These are phyloP conservation scores for Stichodactyla mertensii DNA, from an alignment of 64 coral and sea anemone genomes.

Conservation along the genomic window DNA sequence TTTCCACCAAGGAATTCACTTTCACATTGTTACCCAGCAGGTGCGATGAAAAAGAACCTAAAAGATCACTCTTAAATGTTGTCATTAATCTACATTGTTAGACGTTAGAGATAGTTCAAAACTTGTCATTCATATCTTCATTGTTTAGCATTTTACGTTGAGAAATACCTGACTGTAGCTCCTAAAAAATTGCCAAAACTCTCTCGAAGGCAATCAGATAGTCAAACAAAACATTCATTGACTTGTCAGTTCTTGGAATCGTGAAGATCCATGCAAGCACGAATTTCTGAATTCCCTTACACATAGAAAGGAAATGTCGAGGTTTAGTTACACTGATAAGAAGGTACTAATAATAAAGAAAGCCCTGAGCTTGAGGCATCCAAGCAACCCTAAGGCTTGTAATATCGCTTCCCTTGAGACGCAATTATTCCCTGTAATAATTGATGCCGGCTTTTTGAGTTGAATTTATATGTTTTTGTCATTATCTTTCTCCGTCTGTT, in stretches of 20 bases:
- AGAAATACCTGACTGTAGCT: neutral
- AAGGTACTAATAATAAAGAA: neutral
- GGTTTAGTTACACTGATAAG: neutral
- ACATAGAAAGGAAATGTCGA: neutral
- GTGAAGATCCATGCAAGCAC: neutral
- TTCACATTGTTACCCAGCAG: neutral
- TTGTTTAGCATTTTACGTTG: neutral
- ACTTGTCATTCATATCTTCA: neutral
- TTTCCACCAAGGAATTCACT: neutral
- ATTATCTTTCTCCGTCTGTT: neutral
- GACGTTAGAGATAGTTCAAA: neutral
- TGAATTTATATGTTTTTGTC: constrained; percentile 14
- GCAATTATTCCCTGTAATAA: constrained; percentile 1
- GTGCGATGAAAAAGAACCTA: neutral
- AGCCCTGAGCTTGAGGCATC: neutral
- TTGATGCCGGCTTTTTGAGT: neutral
- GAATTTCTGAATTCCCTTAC: constrained; percentile 11
- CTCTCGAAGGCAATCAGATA: constrained; percentile 8
- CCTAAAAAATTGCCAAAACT: neutral
- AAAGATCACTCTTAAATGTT: neutral
- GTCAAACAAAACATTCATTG: neutral
- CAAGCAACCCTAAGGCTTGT: neutral
- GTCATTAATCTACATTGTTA: constrained; percentile 7
- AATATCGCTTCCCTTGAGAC: constrained; percentile 2
- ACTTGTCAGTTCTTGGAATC: neutral